These are phyloP conservation scores for Enteromius fasciolatus DNA, from an alignment of 2,797 vertebrate species.

Conservation along the genomic window DNA sequence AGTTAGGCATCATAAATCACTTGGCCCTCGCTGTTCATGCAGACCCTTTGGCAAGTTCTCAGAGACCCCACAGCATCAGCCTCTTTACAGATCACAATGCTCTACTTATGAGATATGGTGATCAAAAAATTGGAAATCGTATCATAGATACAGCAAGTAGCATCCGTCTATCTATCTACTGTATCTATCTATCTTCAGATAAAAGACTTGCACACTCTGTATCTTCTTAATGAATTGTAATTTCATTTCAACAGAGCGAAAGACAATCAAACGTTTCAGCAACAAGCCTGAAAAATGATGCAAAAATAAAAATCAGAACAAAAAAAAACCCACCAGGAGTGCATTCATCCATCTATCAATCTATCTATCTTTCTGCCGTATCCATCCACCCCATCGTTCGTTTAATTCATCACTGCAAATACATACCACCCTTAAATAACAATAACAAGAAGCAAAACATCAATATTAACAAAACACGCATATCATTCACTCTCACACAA, in stretches of 20 bases:
- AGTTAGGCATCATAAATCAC: slow-evolving; percentile 26
- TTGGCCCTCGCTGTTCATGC: not conserved
- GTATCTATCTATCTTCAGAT: too few relatives aligned
- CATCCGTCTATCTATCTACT: too few relatives aligned
- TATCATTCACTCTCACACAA: not conserved
- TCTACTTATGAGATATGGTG: not conserved
- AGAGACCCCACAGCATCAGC: not conserved
- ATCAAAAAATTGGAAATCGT: not conserved
- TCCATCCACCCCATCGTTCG: not conserved
- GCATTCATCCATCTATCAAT: not conserved
- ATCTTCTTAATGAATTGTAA: too few relatives aligned
- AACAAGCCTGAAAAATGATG: not conserved
- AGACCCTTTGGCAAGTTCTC: slow-evolving; percentile 4
- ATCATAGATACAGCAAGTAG: not conserved
- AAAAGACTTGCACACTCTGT: too few relatives aligned
- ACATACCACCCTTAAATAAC: not conserved
- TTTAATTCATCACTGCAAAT: not conserved
- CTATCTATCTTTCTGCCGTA: not conserved
- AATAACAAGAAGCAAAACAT: not conserved
- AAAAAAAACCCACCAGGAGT: not conserved
- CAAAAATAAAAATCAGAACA: not conserved
- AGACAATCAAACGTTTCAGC: not conserved
- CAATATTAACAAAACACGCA: not conserved
- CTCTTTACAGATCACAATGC: not conserved
- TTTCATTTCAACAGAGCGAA: not conserved